Evolutionary conservation across 2,113 vertebrate species (phyloP).

Genomic region (Rana temporaria): DNA sequence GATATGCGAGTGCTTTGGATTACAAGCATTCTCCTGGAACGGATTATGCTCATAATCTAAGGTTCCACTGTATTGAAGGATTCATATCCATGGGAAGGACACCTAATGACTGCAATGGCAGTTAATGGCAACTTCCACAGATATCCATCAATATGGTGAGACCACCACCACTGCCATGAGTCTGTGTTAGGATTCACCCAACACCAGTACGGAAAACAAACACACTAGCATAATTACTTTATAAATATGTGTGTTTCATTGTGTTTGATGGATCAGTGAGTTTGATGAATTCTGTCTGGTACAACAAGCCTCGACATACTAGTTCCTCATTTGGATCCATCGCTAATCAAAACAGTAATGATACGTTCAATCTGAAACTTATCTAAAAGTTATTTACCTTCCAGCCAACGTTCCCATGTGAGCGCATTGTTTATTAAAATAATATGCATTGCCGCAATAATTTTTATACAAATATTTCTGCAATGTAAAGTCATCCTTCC

Average conservation of each 20-base stretch:
- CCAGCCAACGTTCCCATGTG: conserved; percentile 3
- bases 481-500: conserved; percentile 46
- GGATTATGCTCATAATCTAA: no score
- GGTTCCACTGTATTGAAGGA: no score
- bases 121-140: no score
- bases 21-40: no score
- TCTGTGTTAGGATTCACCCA: no score
- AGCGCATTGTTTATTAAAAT: conserved; percentile 45
- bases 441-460: background rate
- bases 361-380: conserved; percentile 1
- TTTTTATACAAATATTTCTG: conserved; percentile 45
- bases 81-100: no score
- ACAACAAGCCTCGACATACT: conserved; percentile 12
- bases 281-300: background rate
- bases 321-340: conserved; percentile 5
- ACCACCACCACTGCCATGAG: no score
- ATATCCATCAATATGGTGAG: no score
- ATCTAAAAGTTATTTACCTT: conserved; percentile 1
- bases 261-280: background rate
- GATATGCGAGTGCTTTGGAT: no score
- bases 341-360: conserved; percentile 1
- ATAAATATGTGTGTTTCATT: background rate
- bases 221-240: background rate
- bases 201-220: background rate
- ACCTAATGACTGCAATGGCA: no score